Percentiles rank a stretch among this genome's conserved stretches.
Evolutionary conservation across 2,888 invertebrate genomes (phyloP).

Genomic region (Apamea monoglypha): DNA sequence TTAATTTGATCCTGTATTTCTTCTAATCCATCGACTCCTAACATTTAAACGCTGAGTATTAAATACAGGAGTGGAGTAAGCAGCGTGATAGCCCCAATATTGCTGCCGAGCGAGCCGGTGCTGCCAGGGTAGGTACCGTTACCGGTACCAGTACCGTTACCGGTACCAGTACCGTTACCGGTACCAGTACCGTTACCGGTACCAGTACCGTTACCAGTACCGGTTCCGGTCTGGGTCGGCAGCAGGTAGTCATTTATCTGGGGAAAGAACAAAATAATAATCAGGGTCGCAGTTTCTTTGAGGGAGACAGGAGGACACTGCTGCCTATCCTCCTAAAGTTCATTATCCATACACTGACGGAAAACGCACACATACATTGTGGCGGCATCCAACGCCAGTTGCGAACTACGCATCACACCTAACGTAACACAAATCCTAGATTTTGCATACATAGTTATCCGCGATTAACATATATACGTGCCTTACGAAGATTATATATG

Average conservation of each 20-base stretch:
- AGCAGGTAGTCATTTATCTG: not conserved
- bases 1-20: not conserved
- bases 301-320: not conserved
- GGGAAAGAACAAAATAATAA: not conserved
- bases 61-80: constrained; percentile 29
- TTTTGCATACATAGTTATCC: not conserved
- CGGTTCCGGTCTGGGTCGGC: not conserved
- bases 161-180: constrained; percentile 15
- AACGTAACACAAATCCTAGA: not conserved
- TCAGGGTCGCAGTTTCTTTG: not conserved
- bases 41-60: constrained; percentile 35
- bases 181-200: constrained; percentile 3
- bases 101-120: constrained; percentile 13
- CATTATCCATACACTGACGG: not conserved
- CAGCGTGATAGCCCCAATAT: constrained; percentile 29
- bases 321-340: not conserved
- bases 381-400: not conserved
- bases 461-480: not conserved
- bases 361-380: not conserved
- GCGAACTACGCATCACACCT: not conserved
- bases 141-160: not conserved
- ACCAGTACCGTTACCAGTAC: constrained; percentile 2
- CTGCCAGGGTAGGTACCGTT: constrained; percentile 25
- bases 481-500: too few relatives aligned
- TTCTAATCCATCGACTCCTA: not conserved